phyloP scores from a whole-genome alignment of 2,888 invertebrate species.

The Metallyticus violacea region DNA sequence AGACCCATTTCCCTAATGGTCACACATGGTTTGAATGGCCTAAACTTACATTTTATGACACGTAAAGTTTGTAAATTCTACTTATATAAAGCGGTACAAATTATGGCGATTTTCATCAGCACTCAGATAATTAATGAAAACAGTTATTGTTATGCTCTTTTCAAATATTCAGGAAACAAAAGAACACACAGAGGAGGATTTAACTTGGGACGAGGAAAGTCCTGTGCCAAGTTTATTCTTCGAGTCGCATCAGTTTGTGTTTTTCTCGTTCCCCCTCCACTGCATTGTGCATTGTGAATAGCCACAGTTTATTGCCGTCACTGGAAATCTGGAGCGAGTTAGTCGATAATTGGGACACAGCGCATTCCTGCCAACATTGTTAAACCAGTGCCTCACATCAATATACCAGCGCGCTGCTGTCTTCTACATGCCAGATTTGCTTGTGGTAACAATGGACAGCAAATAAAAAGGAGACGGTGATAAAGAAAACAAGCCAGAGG shows the following conservation, averaged over 20 bases:
- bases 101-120: too few relatives aligned
- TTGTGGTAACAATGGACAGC: too few relatives aligned
- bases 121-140: too few relatives aligned
- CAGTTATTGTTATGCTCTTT: too few relatives aligned
- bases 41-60: too few relatives aligned
- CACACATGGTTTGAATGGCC: too few relatives aligned
- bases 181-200: neutral
- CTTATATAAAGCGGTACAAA: too few relatives aligned
- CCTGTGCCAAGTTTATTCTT: neutral
- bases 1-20: too few relatives aligned
- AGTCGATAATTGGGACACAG: neutral
- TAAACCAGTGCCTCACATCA: neutral
- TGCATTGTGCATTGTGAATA: neutral
- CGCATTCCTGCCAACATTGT: neutral
- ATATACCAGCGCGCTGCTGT: neutral
- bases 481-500: too few relatives aligned
- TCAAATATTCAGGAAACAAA: neutral
- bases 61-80: too few relatives aligned
- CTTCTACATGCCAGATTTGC: too few relatives aligned
- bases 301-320: neutral
- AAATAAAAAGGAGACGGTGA: too few relatives aligned
- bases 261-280: neutral
- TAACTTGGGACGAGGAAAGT: neutral
- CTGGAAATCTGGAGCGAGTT: neutral
- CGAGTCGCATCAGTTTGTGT: neutral